phyloP scores from a whole-genome alignment of 2,888 invertebrate genomes.

The Bombylius discolor region DNA sequence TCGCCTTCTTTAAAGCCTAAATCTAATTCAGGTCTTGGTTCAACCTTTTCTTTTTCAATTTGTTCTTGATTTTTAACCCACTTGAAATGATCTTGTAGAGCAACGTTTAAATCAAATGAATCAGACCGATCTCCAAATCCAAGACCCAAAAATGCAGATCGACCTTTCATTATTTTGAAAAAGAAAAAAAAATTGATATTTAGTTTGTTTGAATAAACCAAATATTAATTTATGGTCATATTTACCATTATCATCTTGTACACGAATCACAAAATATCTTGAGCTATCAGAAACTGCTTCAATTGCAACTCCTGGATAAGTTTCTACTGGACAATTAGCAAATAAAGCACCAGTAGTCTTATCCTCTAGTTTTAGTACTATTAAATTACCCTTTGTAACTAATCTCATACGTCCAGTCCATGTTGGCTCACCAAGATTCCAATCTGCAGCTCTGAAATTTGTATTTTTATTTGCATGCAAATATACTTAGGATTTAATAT shows the following conservation, averaged over 20 bases:
- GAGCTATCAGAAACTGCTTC: constrained; percentile 96
- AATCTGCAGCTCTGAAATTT: constrained; percentile 82
- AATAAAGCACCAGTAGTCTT: constrained; percentile 85
- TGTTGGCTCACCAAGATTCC: constrained; percentile 95
- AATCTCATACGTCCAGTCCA: constrained; percentile 96
- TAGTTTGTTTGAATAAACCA: neutral
- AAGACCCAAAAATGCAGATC: constrained; percentile 88
- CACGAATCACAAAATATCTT: constrained; percentile 89
- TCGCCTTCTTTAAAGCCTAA: constrained; percentile 98
- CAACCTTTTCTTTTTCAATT: constrained; percentile 65
- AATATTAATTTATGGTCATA: neutral
- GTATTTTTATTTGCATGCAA: too few relatives aligned
- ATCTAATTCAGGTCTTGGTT: constrained; percentile 71
- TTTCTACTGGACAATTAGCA: constrained; percentile 92
- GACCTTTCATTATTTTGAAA: constrained; percentile 38
- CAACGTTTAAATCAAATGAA: constrained; percentile 97
- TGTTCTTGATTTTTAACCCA: constrained; percentile 74
- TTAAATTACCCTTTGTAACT: constrained; percentile 74
- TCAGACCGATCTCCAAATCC: constrained; percentile 97
- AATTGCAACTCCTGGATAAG: constrained; percentile 87
- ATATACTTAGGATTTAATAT: too few relatives aligned
- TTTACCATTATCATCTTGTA: constrained; percentile 85
- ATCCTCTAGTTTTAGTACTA: constrained; percentile 90
- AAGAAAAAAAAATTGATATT: neutral
- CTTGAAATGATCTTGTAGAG: constrained; percentile 96